A percentile compares a stretch with the other conserved stretches of the same genome.
These are phyloP conservation scores for Mythimna impura DNA, from an alignment of 2,888 invertebrate species.

Conservation along the genomic window DNA sequence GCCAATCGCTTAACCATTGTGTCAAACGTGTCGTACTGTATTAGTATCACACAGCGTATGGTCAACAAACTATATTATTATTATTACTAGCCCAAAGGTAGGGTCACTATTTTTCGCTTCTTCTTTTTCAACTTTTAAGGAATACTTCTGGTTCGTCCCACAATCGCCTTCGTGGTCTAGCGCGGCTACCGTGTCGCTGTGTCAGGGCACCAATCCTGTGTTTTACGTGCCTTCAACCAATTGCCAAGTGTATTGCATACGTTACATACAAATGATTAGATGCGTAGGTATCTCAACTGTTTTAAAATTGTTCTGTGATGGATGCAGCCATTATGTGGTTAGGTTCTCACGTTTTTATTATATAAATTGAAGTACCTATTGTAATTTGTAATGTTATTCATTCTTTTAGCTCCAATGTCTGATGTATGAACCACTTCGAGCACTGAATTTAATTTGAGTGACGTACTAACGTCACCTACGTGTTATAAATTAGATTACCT, in stretches of 20 bases:
- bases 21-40: background rate
- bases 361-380: background rate
- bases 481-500: constrained; percentile 39
- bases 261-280: background rate
- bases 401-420: constrained; percentile 11
- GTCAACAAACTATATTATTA: constrained; percentile 4
- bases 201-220: too few relatives aligned
- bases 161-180: too few relatives aligned
- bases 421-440: constrained; percentile 7
- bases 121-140: too few relatives aligned
- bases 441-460: constrained; percentile 4
- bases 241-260: constrained; percentile 2
- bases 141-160: too few relatives aligned
- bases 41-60: background rate
- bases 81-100: too few relatives aligned
- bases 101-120: too few relatives aligned
- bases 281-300: background rate
- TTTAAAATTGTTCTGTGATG: constrained; percentile 3
- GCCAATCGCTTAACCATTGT: too few relatives aligned
- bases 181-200: too few relatives aligned
- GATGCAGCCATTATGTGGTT: background rate
- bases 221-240: too few relatives aligned
- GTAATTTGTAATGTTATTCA: constrained; percentile 5
- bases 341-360: constrained; percentile 3
- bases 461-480: background rate